phyloP scores from a whole-genome alignment of 2,888 invertebrate genomes.

The Mystacides longicornis region DNA sequence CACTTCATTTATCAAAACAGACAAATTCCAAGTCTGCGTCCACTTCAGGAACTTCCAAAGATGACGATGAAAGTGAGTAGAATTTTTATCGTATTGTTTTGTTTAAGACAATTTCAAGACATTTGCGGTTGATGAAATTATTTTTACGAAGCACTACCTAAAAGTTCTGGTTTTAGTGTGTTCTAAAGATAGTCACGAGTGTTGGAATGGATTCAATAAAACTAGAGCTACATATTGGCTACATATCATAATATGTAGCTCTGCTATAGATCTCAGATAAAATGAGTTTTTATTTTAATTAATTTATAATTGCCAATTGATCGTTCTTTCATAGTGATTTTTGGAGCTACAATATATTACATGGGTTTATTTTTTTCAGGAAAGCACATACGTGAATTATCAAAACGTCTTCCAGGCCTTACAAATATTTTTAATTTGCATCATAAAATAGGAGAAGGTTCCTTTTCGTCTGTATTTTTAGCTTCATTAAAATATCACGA shows the following conservation, averaged over 20 bases:
- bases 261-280: background rate
- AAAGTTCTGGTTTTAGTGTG: background rate
- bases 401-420: slow-evolving; percentile 52
- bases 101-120: too few species aligned
- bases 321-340: background rate
- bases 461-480: slow-evolving; percentile 80
- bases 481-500: slow-evolving; percentile 56
- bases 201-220: background rate
- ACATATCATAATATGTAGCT: slow-evolving; percentile 2
- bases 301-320: background rate
- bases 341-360: background rate
- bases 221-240: slow-evolving; percentile 4
- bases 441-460: slow-evolving; percentile 72
- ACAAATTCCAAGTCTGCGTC: slow-evolving; percentile 11
- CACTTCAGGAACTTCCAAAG: slow-evolving; percentile 13
- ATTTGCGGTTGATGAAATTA: background rate
- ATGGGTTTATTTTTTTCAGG: slow-evolving; percentile 30
- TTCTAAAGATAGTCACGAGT: background rate
- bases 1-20: slow-evolving; percentile 19
- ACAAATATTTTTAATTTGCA: slow-evolving; percentile 58
- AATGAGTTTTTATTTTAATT: background rate
- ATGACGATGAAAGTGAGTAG: slow-evolving; percentile 20
- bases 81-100: too few species aligned
- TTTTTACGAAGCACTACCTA: background rate
- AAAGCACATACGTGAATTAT: slow-evolving; percentile 40